Evolutionary conservation across 2,113 vertebrate species (phyloP).

Genomic region (Gallinago paraguaiae): DNA sequence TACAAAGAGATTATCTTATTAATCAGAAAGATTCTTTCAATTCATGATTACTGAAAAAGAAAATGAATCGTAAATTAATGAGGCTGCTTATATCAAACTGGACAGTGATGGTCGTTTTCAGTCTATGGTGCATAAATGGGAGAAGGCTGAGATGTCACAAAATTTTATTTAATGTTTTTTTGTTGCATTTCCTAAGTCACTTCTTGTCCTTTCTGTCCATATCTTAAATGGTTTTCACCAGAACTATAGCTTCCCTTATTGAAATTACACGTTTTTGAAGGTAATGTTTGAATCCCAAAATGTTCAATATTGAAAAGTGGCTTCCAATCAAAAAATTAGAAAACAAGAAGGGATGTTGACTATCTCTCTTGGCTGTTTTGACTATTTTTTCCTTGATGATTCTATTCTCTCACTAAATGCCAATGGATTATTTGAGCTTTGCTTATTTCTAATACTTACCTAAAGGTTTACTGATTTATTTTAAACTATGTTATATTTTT

Average conservation of each 20-base stretch:
- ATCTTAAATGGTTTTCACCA: background rate
- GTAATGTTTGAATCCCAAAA: background rate
- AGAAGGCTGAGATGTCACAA: background rate
- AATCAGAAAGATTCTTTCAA: background rate
- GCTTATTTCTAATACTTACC: background rate
- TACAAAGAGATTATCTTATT: background rate
- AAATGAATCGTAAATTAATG: background rate
- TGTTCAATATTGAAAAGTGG: background rate
- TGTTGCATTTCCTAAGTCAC: fast-evolving
- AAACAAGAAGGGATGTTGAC: background rate
- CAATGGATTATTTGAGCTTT: background rate
- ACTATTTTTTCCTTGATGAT: background rate
- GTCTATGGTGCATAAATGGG: background rate
- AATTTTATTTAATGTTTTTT: background rate
- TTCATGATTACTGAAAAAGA: background rate
- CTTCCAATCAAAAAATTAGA: background rate
- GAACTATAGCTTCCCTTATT: background rate
- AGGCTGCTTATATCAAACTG: background rate
- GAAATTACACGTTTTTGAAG: background rate
- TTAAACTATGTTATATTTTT: background rate
- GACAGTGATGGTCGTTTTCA: background rate
- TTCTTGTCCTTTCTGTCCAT: background rate
- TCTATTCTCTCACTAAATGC: background rate
- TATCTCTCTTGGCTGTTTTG: background rate
- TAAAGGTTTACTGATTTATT: background rate